These are phyloP conservation scores for Panzeria rudis DNA, from an alignment of 2,888 invertebrate species.

Conservation along the genomic window DNA sequence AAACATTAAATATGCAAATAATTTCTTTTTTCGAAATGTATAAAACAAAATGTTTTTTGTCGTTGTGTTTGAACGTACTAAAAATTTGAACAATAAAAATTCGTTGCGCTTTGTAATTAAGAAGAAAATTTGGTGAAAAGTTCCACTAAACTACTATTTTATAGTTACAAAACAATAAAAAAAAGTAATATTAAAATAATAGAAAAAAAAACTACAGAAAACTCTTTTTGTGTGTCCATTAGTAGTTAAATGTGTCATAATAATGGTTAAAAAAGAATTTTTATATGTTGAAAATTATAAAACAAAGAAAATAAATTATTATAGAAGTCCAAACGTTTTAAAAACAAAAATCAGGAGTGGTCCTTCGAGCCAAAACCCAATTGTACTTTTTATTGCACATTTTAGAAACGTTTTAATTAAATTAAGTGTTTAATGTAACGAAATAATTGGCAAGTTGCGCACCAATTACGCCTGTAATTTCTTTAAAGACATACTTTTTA, in stretches of 20 bases:
- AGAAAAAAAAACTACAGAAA: background rate
- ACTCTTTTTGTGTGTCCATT: background rate
- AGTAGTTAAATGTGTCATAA: slow-evolving; percentile 13
- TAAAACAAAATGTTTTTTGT: slow-evolving; percentile 2
- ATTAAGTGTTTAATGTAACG: background rate
- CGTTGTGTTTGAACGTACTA: slow-evolving; percentile 34
- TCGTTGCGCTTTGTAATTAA: slow-evolving; percentile 60
- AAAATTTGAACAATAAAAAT: slow-evolving; percentile 55
- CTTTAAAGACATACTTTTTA: background rate
- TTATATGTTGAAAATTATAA: background rate
- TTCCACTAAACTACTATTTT: slow-evolving; percentile 10
- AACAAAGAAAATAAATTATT: background rate
- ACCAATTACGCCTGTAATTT: background rate
- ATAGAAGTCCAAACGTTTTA: background rate
- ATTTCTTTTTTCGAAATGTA: background rate
- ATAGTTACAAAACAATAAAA: slow-evolving; percentile 19
- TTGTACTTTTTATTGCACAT: background rate
- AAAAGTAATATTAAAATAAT: slow-evolving; percentile 14
- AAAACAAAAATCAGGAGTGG: background rate
- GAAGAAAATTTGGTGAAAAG: slow-evolving; percentile 49
- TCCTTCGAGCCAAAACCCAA: background rate
- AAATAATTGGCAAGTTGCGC: background rate
- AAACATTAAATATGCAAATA: slow-evolving; percentile 18
- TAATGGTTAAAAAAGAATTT: slow-evolving; percentile 11
- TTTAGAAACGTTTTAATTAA: background rate